Evolutionary conservation across 2,113 vertebrate genomes (phyloP), one percentile per base, ranked within the genome.

Genomic region (human): DNA sequence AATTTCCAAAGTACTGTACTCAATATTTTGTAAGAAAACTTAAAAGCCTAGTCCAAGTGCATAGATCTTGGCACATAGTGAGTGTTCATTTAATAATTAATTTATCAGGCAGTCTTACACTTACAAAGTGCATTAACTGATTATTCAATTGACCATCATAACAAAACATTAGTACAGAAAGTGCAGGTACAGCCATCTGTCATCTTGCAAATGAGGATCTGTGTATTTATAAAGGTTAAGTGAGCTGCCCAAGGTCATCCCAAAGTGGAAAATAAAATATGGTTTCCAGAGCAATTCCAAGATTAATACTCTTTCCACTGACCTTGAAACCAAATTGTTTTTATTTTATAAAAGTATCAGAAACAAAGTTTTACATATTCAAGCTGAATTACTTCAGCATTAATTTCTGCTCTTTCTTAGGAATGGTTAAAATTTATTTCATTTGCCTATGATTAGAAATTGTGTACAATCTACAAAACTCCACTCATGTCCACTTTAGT

Each of bases 81-180:
- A 87, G 2, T 50, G 43, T 35, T 92, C 25, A 79, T 75, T 84
- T 88, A 92, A 81, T 95, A 84, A 94, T 82, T 88, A 80, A 70
- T 50, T 11, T 27, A 83, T 59, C 9, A 83, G 27, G n/a, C n/a
- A 90, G 10, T 27, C 79, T 96, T 79, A 96, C 30, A 83, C 68
- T 92, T 87, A 81, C 57, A 87, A 90, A 96, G 57, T 76, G 1
- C 43, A 97, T 80, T 92, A 92, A 79, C 18, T 70, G 40, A 90
- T 95, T 87, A 83, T 80, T 97, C 89, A 90, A 43, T 38, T 96
- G 64, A 88, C 30, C 27, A 76, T 78, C 57, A 85, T 43, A 94
- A 84, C 23, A 80, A 59, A 95, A 64, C 35, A 81, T 66, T 88
- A 45, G 12, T 59, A 85, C 27, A 90, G 35, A 66, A n/a, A 50